phyloP scores from a whole-genome alignment of 2,797 vertebrate species.

The Cetoscarus ocellatus region DNA sequence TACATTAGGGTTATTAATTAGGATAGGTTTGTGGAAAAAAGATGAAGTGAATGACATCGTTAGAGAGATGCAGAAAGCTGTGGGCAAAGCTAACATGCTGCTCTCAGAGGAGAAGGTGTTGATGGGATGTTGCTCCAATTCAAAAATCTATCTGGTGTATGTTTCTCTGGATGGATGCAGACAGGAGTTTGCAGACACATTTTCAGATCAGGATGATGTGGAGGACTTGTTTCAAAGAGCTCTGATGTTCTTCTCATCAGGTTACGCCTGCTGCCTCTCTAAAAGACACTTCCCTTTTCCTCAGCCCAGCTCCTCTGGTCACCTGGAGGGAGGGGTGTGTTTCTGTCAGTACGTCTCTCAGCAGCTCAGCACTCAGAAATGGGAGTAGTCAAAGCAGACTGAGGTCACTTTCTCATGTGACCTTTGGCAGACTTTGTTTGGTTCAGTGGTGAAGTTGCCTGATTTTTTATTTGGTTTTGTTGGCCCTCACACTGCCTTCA shows the following conservation, averaged over 20 bases:
- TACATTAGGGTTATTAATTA: not conserved
- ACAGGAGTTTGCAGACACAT: constrained; percentile 50
- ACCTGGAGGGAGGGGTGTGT: constrained; percentile 64
- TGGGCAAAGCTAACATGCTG: constrained; percentile 59
- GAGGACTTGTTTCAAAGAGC: constrained; percentile 67
- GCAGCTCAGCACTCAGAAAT: constrained; percentile 48
- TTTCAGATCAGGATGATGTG: constrained; percentile 21
- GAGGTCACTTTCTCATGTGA: no score
- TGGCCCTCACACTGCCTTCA: no score
- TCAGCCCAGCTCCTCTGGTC: constrained; percentile 29
- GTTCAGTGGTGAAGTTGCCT: no score
- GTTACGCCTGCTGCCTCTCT: constrained; percentile 70
- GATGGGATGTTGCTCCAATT: constrained; percentile 57
- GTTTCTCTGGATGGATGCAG: constrained; percentile 64
- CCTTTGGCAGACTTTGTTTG: no score
- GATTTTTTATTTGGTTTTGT: no score
- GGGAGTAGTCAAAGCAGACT: constrained; percentile 29
- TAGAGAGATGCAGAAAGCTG: constrained; percentile 50
- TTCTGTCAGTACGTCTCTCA: constrained; percentile 76
- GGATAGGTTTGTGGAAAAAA: not conserved
- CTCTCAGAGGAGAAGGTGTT: constrained; percentile 59
- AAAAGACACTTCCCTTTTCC: constrained; percentile 65
- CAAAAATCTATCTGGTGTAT: constrained; percentile 67
- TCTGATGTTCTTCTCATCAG: constrained; percentile 63
- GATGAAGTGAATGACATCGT: constrained; percentile 26